Base-by-base conservation (phyloP, 2,888 invertebrate species). In the Ophraella communa region DNA sequence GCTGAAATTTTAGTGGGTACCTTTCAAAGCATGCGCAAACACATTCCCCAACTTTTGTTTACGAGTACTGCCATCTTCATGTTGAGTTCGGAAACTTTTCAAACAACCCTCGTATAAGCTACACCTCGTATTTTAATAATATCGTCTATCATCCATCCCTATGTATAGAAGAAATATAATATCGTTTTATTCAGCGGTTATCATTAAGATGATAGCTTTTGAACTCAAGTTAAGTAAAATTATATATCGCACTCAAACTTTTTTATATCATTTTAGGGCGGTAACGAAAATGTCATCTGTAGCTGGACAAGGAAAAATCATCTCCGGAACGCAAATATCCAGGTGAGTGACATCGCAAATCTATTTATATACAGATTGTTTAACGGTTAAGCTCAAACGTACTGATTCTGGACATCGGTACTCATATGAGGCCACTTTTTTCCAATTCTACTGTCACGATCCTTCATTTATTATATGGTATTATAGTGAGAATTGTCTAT, bases 241-340 rank as follows among this genome's bases (percentile, higher is more conserved):
- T 65, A 44, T 61, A 44, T 49, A 23, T 21, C 27, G 20, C 27
- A 57, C 14, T 14, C 20, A 56, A 35, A 17, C 30, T 8, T 23
- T 14, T n/a, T 17, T 57, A 14, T 11, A 33, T 35, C 11, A 47
- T 35, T 47, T 23, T 57, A 57, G 57, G n/a, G n/a, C 14, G 42
- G 11, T 10, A 14, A 18, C 24, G 21, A 49, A 47, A 33, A 60
- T 64, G 64, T 20, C 59, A 21, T 51, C 51, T 44, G 45, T 45
- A n/a, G 27, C 14, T 20, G 53, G 30, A 33, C 14, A 39, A 33
- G 63, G 24, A 3, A 63, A 63, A 58, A 45, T 63, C 23, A 20
- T 92, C 72, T 91, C 90, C 54, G 92, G 92, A 76, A 88, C 87
- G 1, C 83, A 87, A 79, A 83, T 91, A 64, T 88, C 92, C 65